Percentiles rank a stretch among this genome's conserved stretches.
These are phyloP conservation scores for Ditula angustiorana DNA, from an alignment of 2,888 invertebrate species.

Conservation along the genomic window DNA sequence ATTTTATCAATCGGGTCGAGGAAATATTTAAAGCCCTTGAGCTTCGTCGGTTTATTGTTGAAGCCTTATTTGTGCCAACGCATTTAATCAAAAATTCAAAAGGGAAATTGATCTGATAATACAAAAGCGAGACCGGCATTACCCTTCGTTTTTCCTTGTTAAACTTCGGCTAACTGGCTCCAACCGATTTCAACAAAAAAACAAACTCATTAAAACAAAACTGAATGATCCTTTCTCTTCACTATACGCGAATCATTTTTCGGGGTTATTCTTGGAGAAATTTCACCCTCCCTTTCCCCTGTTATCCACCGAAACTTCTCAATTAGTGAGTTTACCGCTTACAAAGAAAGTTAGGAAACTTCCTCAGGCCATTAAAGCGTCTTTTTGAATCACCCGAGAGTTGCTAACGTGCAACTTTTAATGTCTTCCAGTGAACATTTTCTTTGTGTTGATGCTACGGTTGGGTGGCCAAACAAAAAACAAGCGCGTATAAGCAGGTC, in stretches of 20 bases:
- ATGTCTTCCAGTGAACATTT: slow-evolving; percentile 64
- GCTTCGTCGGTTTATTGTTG: neutral
- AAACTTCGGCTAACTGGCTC: slow-evolving; percentile 13
- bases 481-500: slow-evolving; percentile 48
- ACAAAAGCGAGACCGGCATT: neutral
- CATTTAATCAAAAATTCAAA: slow-evolving; percentile 15
- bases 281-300: slow-evolving; percentile 25
- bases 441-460: slow-evolving; percentile 60
- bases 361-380: slow-evolving; percentile 61
- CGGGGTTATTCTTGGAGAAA: slow-evolving; percentile 16
- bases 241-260: slow-evolving; percentile 26
- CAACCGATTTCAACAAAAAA: slow-evolving; percentile 19
- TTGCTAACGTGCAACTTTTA: slow-evolving; percentile 71
- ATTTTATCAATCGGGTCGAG: neutral
- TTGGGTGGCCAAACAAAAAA: slow-evolving; percentile 57
- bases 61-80: slow-evolving; percentile 6
- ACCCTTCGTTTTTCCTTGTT: slow-evolving; percentile 14
- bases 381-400: slow-evolving; percentile 56
- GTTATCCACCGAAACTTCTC: slow-evolving; percentile 53
- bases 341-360: slow-evolving; percentile 60
- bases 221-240: slow-evolving; percentile 13
- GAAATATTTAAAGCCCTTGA: slow-evolving; percentile 4
- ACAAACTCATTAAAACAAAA: slow-evolving; percentile 24
- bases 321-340: slow-evolving; percentile 65
- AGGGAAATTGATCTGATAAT: slow-evolving; percentile 6